phyloP scores from a whole-genome alignment of 2,797 vertebrate genomes.

The Enoplosus armatus region DNA sequence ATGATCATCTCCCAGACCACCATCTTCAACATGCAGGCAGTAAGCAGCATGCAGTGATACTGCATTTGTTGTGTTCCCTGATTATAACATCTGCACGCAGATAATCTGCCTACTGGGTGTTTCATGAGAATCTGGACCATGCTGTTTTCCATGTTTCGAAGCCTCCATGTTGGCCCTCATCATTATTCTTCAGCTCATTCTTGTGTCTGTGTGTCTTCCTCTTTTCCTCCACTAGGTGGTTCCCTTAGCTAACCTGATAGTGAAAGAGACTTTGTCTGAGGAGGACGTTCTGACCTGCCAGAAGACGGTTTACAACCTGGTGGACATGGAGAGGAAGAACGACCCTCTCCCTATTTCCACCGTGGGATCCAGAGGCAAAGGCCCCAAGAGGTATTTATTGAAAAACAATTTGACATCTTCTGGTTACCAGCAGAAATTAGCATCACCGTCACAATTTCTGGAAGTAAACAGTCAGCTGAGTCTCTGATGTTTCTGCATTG shows the following conservation, averaged over 20 bases:
- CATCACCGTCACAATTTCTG: not conserved
- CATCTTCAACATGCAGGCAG: conserved; percentile 99
- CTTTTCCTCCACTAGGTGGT: conserved; percentile 88
- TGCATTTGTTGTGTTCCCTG: not conserved
- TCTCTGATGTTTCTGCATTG: not conserved
- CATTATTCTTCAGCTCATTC: not conserved
- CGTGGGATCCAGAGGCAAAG: conserved; percentile 98
- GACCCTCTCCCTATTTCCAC: conserved; percentile 98
- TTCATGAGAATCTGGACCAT: not conserved
- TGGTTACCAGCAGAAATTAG: not conserved
- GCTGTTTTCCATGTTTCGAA: not conserved
- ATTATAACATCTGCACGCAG: not conserved
- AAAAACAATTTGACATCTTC: not conserved
- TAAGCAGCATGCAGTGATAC: conserved; percentile 76
- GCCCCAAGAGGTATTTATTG: conserved; percentile 92
- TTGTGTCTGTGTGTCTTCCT: not conserved
- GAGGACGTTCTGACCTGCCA: conserved; percentile 98
- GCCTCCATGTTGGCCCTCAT: not conserved
- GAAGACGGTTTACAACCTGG: conserved; percentile 97
- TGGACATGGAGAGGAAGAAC: conserved; percentile 99
- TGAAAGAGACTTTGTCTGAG: conserved; percentile 95
- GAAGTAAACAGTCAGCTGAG: not conserved
- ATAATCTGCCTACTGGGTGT: not conserved
- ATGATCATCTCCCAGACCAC: conserved; percentile 99
- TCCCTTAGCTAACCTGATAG: conserved; percentile 96